Conservation (phyloP, 2,888 invertebrate genomes). For the Ischnus inquisitorius region DNA sequence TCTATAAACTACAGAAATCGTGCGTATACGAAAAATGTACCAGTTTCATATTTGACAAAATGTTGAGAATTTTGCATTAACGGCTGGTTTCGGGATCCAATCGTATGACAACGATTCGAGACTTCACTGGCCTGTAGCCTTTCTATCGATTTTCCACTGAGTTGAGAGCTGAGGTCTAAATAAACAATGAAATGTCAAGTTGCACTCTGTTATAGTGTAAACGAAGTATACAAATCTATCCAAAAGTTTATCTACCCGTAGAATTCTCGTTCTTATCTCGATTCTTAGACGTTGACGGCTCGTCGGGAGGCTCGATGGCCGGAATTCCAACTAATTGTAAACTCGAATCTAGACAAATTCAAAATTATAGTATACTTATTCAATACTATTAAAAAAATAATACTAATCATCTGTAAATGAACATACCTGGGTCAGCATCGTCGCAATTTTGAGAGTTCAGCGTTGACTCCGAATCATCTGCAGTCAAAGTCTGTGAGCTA, state of each 20-base stretch:
- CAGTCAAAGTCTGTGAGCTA: not conserved
- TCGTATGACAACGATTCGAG: not conserved
- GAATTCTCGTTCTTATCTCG: not conserved
- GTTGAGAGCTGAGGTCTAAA: not conserved
- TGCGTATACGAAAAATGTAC: not conserved
- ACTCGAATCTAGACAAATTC: not conserved
- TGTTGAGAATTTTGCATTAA: not conserved
- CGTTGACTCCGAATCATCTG: not conserved
- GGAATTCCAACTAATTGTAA: not conserved
- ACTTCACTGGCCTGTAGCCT: not conserved
- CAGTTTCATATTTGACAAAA: not conserved
- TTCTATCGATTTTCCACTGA: not conserved
- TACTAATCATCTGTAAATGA: not conserved
- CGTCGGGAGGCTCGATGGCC: not conserved
- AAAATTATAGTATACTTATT: not conserved
- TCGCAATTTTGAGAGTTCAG: not conserved
- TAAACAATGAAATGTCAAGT: not conserved
- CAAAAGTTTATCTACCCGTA: not conserved
- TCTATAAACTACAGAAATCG: not conserved
- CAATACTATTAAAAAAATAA: not conserved
- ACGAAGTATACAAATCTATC: slow-evolving; percentile 1
- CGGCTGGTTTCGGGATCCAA: not conserved
- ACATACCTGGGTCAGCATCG: slow-evolving; percentile 7
- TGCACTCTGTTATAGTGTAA: not conserved
- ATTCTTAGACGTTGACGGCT: not conserved